A percentile compares a stretch with the other conserved stretches of the same genome.
Conservation (phyloP, 2,888 invertebrate genomes). For the Dioctria linearis region DNA sequence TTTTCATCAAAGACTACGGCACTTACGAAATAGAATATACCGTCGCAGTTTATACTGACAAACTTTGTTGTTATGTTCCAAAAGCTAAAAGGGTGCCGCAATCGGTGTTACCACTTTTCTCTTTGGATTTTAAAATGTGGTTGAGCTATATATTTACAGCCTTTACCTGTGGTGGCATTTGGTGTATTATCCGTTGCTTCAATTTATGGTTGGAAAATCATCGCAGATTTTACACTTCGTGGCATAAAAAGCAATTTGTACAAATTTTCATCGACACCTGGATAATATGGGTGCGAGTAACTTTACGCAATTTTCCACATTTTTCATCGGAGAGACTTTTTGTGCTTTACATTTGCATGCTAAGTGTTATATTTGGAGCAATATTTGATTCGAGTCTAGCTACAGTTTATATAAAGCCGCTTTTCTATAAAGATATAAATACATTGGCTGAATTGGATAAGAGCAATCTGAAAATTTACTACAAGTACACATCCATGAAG, state of each 20-base stretch:
- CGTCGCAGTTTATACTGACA: constrained; percentile 68
- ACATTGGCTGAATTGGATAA: constrained; percentile 68
- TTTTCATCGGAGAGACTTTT: constrained; percentile 69
- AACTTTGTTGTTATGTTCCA: constrained; percentile 69
- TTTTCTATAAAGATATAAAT: constrained; percentile 69
- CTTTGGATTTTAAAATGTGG: constrained; percentile 68
- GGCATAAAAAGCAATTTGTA: constrained; percentile 47
- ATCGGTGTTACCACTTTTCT: constrained; percentile 68
- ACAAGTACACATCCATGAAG: constrained; percentile 68
- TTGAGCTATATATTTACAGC: constrained; percentile 65
- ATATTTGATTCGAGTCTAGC: constrained; percentile 71
- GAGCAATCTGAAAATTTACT: constrained; percentile 65
- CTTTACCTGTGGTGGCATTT: constrained; percentile 63
- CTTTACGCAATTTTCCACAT: constrained; percentile 66
- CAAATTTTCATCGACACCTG: constrained; percentile 67
- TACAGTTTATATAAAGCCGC: constrained; percentile 68
- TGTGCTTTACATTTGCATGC: constrained; percentile 67
- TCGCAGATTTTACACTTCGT: neutral
- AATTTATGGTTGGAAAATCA: constrained; percentile 45
- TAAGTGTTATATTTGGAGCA: constrained; percentile 70
- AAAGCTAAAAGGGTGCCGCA: constrained; percentile 69
- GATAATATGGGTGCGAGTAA: constrained; percentile 68
- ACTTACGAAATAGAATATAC: constrained; percentile 68
- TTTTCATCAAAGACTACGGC: constrained; percentile 71
- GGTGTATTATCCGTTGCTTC: constrained; percentile 63